phyloP scores from a whole-genome alignment of 2,113 vertebrate genomes.

The Lasiurus cinereus region DNA sequence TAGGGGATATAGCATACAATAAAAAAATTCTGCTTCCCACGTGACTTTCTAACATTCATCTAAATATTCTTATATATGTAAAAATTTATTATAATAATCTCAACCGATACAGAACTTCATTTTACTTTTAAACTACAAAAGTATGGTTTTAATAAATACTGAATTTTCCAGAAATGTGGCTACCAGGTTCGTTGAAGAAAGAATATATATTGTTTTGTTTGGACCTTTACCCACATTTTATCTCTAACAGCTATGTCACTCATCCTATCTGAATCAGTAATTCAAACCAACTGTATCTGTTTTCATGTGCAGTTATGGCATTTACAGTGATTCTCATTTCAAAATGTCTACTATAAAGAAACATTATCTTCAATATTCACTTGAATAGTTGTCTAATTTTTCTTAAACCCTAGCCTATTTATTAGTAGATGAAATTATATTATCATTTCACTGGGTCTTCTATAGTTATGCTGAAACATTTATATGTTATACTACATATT shows the following conservation, averaged over 20 bases:
- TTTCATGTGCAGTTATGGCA: neutral
- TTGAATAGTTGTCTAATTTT: conserved; percentile 1
- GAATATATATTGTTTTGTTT: conserved; percentile 20
- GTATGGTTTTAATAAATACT: neutral
- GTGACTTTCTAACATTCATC: neutral
- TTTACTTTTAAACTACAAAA: conserved; percentile 20
- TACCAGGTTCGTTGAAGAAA: neutral
- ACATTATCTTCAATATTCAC: neutral
- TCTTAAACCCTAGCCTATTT: conserved; percentile 36
- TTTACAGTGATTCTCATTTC: neutral
- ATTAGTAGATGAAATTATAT: conserved; percentile 18
- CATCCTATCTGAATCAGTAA: neutral
- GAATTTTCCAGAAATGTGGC: conserved; percentile 1
- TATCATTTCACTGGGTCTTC: neutral
- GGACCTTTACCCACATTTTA: neutral
- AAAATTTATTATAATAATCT: conserved; percentile 21
- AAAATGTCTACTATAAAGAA: neutral
- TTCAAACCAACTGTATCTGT: neutral
- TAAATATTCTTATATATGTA: neutral
- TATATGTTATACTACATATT: neutral
- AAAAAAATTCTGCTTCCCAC: neutral
- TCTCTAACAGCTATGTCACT: neutral
- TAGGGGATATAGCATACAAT: neutral
- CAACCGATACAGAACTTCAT: neutral
- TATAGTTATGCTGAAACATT: neutral